Base-by-base conservation (phyloP, 2,113 vertebrate species). In the Eolophus roseicapilla region DNA sequence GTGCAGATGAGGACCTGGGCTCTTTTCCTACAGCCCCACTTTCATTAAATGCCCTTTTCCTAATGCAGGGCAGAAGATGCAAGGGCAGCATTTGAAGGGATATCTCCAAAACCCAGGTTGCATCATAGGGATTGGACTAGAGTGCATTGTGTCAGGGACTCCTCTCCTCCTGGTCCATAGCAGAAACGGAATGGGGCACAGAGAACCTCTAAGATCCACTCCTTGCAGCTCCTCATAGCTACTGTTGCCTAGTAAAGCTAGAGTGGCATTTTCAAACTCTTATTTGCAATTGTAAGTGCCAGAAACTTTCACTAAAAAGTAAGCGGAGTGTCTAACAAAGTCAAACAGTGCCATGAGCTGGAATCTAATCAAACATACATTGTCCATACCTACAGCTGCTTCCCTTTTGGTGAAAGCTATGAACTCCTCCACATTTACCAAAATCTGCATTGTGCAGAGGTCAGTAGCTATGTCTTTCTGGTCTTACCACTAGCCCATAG, bases 181-280 rank as follows among this genome's bases (percentile, higher is more conserved):
- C 37, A 78, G 60, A 73, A 76, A 59, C 13, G 31, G 44, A 77
- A 6, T 6, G 18, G 8, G 65, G 27, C 74, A 77, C 0, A 6
- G 28, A 39, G 37, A 85, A 76, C 17, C 29, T 43, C 31, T 59
- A 47, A n/a, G 27, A 53, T 27, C 28, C 27, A 19, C 12, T 80
- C 43, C 62, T 64, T 39, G 13, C 8, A 59, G 29, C 44, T 23
- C 77, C 29, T 8, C 33, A 35, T 21, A 49, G 83, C 24, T 33
- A 25, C 41, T 35, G 28, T 0, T 0, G 0, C 27, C n/a, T 43
- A 19, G 29, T 21, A 46, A 79, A 76, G 52, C 33, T 17, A 37
- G 3, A 6, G 43, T 24, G 23, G 39, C 37, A 41, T 88, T 93
- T 92, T 67, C 43, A 76, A 77, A 29, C 43, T 49, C 79, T 10